phyloP scores from a whole-genome alignment of 2,888 invertebrate species.

The Erpobdella octoculata region DNA sequence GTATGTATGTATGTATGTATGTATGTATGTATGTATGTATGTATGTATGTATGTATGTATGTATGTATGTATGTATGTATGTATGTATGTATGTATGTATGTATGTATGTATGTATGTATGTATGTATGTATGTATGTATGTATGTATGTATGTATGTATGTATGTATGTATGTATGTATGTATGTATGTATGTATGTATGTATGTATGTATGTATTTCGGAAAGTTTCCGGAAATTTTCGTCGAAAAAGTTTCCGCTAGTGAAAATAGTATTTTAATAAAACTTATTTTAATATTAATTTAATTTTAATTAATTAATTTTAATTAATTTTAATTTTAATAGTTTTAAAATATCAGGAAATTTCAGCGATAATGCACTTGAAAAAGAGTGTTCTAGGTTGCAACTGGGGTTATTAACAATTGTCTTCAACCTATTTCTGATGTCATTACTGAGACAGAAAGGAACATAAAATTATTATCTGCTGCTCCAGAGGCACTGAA shows the following conservation, averaged over 20 bases:
- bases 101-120: conserved; percentile 1
- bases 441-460: too few relatives aligned
- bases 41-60: conserved; percentile 1
- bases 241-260: background rate
- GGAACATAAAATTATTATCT: too few relatives aligned
- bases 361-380: too few relatives aligned
- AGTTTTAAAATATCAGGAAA: too few relatives aligned
- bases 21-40: conserved; percentile 1
- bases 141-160: conserved; percentile 1
- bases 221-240: background rate
- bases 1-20: background rate
- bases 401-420: too few relatives aligned
- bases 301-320: too few relatives aligned
- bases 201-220: background rate
- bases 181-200: conserved; percentile 1
- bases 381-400: too few relatives aligned
- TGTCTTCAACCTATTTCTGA: too few relatives aligned
- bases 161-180: conserved; percentile 1
- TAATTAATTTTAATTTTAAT: too few relatives aligned
- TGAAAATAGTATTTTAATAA: too few relatives aligned
- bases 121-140: conserved; percentile 1
- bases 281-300: too few relatives aligned
- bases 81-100: conserved; percentile 1
- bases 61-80: conserved; percentile 1
- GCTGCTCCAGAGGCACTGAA: too few relatives aligned